A percentile compares a stretch with the other conserved stretches of the same genome.
Conservation (phyloP, 1,140 invertebrate genomes). For the Orius laevigatus region DNA sequence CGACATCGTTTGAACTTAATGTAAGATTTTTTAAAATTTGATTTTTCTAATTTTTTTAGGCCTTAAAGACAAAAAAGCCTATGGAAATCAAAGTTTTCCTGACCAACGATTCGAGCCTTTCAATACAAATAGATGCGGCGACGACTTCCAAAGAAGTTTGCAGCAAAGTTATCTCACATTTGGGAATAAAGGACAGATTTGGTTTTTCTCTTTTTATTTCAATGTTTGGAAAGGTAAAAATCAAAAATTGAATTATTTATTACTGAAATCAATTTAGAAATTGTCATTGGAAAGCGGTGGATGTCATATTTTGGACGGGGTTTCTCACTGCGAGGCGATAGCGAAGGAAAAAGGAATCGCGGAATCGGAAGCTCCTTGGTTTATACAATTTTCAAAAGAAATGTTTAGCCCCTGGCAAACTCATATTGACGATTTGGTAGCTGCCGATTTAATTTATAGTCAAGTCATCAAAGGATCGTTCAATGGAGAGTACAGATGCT, state of each 20-base stretch:
- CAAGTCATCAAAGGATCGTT: conserved; percentile 93
- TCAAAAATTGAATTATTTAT: too few species aligned
- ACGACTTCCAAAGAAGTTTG: conserved; percentile 94
- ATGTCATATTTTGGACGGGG: conserved; percentile 99
- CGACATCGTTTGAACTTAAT: conserved; percentile 93
- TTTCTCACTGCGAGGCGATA: conserved; percentile 98
- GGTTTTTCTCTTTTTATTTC: conserved; percentile 98
- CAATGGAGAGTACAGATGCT: conserved; percentile 96
- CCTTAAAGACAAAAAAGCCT: conserved; percentile 96
- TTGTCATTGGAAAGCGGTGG: conserved; percentile 94
- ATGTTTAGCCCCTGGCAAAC: conserved; percentile 99
- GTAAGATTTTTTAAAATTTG: too few species aligned
- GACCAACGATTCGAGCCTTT: conserved; percentile 99
- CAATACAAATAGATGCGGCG: conserved; percentile 88
- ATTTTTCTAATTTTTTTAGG: too few species aligned
- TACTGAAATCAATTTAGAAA: too few species aligned
- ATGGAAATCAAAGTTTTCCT: conserved; percentile 97
- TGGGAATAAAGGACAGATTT: conserved; percentile 87
- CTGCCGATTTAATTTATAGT: conserved; percentile 96
- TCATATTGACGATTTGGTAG: conserved; percentile 84
- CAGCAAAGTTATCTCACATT: conserved; percentile 94
- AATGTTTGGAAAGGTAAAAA: conserved; percentile 95
- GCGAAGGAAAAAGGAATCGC: conserved; percentile 97
- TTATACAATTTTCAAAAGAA: conserved; percentile 88
- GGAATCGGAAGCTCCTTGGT: conserved; percentile 81